phyloP scores from a whole-genome alignment of 2,888 invertebrate species.

The Phortica okadai region DNA sequence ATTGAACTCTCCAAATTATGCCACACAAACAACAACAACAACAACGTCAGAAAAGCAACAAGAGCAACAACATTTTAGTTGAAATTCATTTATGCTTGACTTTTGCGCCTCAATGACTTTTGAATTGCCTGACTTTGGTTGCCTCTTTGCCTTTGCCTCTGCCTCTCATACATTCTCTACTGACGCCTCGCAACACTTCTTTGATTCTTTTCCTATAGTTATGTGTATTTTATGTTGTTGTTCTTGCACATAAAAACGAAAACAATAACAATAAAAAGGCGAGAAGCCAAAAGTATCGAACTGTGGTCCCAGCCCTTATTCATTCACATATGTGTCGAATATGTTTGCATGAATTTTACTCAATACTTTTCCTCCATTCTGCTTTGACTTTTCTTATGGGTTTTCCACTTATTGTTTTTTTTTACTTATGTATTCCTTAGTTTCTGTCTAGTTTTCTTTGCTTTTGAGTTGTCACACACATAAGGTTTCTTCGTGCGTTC shows the following conservation, averaged over 20 bases:
- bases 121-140: constrained; percentile 71
- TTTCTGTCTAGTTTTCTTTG: background rate
- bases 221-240: constrained; percentile 2
- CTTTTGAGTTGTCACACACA: background rate
- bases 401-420: constrained; percentile 11
- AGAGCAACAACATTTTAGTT: constrained; percentile 51
- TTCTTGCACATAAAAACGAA: constrained; percentile 8
- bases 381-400: constrained; percentile 34
- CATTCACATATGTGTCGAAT: constrained; percentile 56
- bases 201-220: background rate
- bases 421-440: background rate
- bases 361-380: background rate
- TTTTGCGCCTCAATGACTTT: constrained; percentile 72
- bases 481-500: no score
- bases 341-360: constrained; percentile 28
- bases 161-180: constrained; percentile 21
- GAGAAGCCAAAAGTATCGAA: no score
- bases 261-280: background rate
- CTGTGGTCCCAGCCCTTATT: background rate
- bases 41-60: background rate
- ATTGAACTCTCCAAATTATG: constrained; percentile 71
- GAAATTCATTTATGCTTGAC: constrained; percentile 69
- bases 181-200: background rate
- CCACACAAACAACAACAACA: constrained; percentile 53
- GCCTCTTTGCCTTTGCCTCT: constrained; percentile 52